These are phyloP conservation scores for Platypus cylindrus DNA, from an alignment of 2,888 invertebrate species.

Conservation along the genomic window DNA sequence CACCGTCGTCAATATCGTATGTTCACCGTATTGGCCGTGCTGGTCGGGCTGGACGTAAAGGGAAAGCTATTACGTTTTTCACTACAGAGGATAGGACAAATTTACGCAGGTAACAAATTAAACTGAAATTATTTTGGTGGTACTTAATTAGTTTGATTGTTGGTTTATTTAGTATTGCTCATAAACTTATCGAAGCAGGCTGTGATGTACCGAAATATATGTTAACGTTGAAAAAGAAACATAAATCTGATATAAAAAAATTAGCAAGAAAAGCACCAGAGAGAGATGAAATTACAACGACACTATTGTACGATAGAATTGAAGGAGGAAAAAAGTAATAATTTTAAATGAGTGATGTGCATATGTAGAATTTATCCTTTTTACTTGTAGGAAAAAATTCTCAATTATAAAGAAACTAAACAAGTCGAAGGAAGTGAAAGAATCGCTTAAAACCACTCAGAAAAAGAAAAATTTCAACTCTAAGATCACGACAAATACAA, in stretches of 20 bases:
- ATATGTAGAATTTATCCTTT: too few species aligned
- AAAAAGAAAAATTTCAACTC: too few species aligned
- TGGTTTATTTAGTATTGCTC: conserved; percentile 58
- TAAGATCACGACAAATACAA: too few species aligned
- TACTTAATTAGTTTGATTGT: conserved; percentile 3
- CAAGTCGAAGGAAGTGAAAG: too few species aligned
- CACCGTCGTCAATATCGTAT: conserved; percentile 77
- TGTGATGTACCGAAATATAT: conserved; percentile 88
- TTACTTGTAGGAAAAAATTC: too few species aligned
- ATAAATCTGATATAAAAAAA: conserved; percentile 46
- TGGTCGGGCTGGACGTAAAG: conserved; percentile 81
- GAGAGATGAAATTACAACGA: conserved; percentile 54
- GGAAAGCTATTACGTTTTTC: conserved; percentile 88
- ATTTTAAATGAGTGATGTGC: too few species aligned
- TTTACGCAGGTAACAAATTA: conserved; percentile 59
- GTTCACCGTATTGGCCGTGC: conserved; percentile 83
- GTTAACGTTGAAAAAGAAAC: conserved; percentile 58
- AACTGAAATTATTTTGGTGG: too few species aligned
- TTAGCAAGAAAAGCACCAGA: conserved; percentile 47
- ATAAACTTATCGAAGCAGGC: conserved; percentile 81
- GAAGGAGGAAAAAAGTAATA: conserved; percentile 31
- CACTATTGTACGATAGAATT: conserved; percentile 35
- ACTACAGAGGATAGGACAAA: conserved; percentile 79
- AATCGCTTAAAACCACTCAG: too few species aligned
- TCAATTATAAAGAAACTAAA: too few species aligned